phyloP scores from a whole-genome alignment of 2,797 vertebrate genomes.

The Oreortyx pictus region DNA sequence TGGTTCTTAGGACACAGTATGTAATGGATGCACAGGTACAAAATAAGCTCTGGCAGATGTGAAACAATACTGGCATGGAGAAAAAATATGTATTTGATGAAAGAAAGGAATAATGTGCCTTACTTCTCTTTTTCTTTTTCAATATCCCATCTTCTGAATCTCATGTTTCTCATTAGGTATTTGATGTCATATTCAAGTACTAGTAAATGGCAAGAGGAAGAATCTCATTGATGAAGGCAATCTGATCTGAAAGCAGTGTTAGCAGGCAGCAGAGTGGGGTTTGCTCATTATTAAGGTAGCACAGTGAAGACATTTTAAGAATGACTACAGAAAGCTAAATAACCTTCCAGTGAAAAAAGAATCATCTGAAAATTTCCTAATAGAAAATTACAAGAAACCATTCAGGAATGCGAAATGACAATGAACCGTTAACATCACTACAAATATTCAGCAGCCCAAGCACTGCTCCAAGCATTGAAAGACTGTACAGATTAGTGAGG shows the following conservation, averaged over 20 bases:
- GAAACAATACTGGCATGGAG: background rate
- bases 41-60: background rate
- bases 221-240: background rate
- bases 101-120: background rate
- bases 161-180: background rate
- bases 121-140: background rate
- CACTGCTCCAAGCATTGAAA: background rate
- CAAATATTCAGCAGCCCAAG: background rate
- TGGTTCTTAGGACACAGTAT: background rate
- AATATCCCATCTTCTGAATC: background rate
- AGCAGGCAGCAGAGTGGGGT: background rate
- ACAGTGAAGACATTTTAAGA: background rate
- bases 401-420: background rate
- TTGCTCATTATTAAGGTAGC: background rate
- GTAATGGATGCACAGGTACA: background rate
- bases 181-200: background rate
- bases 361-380: background rate
- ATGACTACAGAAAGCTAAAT: background rate
- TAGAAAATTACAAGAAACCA: background rate
- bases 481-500: accelerated
- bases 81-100: slow-evolving; percentile 25
- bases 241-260: background rate
- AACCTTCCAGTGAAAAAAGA: background rate
- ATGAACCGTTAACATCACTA: background rate
- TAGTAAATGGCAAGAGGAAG: background rate